Conservation (phyloP, 2,113 vertebrate species). For the Ifrita kowaldi region DNA sequence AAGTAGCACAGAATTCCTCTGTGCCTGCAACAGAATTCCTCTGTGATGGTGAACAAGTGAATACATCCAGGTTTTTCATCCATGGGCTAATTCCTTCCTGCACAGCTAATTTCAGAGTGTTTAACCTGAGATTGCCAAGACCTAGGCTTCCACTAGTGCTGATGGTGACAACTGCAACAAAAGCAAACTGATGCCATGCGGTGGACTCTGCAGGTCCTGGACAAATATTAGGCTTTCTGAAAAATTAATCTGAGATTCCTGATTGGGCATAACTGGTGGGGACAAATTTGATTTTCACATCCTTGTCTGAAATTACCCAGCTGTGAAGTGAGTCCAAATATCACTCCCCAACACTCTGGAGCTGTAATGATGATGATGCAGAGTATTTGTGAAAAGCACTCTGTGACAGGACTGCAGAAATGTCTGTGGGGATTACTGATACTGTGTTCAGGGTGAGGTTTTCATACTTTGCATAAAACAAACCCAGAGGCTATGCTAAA, state of each 20-base stretch:
- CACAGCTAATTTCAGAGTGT: neutral
- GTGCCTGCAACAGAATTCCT: neutral
- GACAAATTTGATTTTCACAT: neutral
- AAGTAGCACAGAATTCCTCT: neutral
- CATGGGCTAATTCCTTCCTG: neutral
- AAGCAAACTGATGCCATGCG: neutral
- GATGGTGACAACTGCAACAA: neutral
- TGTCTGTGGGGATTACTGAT: neutral
- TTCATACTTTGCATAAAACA: neutral
- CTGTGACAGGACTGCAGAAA: neutral
- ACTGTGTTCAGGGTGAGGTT: neutral
- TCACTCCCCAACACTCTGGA: neutral
- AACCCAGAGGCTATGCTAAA: neutral
- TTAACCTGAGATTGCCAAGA: neutral
- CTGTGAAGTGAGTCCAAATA: neutral
- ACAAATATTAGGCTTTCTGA: neutral
- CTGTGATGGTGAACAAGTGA: neutral
- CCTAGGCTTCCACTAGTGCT: neutral
- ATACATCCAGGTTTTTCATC: neutral
- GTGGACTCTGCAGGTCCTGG: neutral
- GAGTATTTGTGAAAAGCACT: neutral
- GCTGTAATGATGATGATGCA: neutral
- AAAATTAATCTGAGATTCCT: neutral
- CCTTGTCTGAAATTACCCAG: neutral
- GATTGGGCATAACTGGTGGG: neutral